A percentile compares a stretch with the other conserved stretches of the same genome.
Conservation (phyloP, 2,113 vertebrate genomes). For the Puffinus mauretanicus region DNA sequence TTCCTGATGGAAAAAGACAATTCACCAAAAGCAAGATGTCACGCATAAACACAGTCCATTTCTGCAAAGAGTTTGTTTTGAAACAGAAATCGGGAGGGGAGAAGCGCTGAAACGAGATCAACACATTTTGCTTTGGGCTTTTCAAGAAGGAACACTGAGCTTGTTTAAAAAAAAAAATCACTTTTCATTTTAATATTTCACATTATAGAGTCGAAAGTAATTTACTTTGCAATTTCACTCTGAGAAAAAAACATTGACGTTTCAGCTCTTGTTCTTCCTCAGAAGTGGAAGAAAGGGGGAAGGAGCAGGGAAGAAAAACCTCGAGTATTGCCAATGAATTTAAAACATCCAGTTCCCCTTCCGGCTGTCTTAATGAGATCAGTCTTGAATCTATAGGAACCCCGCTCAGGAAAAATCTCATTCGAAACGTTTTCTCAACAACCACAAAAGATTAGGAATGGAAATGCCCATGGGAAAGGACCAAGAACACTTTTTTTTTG, state of each 20-base stretch:
- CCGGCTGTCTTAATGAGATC: neutral
- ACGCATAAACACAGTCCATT: accelerated
- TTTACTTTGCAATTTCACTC: constrained; percentile 28
- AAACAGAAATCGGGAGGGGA: neutral
- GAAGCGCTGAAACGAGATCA: neutral
- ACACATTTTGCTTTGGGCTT: constrained; percentile 30
- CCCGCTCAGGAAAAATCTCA: neutral
- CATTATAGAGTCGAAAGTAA: neutral
- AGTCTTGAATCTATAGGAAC: neutral
- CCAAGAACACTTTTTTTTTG: neutral
- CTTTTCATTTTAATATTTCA: constrained; percentile 31
- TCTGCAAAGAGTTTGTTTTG: neutral
- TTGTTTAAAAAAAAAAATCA: neutral
- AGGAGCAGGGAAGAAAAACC: constrained; percentile 4
- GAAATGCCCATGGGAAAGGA: neutral
- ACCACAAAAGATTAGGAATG: neutral
- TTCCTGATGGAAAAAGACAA: neutral
- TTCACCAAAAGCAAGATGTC: neutral
- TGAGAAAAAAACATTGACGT: neutral
- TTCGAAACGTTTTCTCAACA: neutral
- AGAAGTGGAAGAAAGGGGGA: neutral
- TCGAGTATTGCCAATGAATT: constrained; percentile 11
- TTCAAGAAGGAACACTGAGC: neutral
- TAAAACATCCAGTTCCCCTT: constrained; percentile 1
- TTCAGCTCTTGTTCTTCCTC: constrained; percentile 18